A percentile compares a stretch with the other conserved stretches of the same genome.
phyloP scores from a whole-genome alignment of 2,113 vertebrate species.

The Eudyptes chrysolophus region DNA sequence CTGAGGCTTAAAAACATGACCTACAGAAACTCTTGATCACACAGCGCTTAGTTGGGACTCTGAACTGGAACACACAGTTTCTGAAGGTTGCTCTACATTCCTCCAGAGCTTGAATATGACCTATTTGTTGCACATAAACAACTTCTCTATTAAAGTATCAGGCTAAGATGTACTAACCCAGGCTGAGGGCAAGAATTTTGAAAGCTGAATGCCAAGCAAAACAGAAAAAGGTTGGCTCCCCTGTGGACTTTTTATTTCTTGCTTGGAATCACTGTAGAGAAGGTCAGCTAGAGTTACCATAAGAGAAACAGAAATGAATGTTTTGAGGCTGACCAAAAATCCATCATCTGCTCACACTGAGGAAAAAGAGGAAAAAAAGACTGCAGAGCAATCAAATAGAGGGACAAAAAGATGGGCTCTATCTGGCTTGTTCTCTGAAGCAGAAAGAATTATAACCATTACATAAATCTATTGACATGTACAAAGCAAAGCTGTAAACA shows the following conservation, averaged over 20 bases:
- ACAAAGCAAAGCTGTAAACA: background rate
- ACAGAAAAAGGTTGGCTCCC: background rate
- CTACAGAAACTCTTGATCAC: background rate
- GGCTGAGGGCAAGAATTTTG: background rate
- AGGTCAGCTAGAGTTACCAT: background rate
- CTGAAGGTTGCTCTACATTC: background rate
- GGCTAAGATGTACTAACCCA: background rate
- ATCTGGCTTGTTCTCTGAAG: background rate
- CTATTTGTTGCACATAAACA: background rate
- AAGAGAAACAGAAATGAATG: background rate
- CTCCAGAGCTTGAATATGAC: background rate
- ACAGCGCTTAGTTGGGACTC: background rate
- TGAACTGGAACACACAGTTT: background rate
- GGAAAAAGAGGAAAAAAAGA: background rate
- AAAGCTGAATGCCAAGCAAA: background rate
- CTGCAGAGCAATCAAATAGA: background rate
- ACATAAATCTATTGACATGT: background rate
- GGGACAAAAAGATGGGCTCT: background rate
- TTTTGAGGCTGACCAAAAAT: background rate
- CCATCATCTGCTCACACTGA: background rate
- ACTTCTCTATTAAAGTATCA: background rate
- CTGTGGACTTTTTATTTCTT: background rate
- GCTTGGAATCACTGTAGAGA: background rate
- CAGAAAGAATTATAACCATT: background rate
- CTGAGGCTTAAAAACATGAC: background rate